These are phyloP conservation scores for Trididemnum clinides DNA, from an alignment of 23 tunicate genomes.

Conservation along the genomic window DNA sequence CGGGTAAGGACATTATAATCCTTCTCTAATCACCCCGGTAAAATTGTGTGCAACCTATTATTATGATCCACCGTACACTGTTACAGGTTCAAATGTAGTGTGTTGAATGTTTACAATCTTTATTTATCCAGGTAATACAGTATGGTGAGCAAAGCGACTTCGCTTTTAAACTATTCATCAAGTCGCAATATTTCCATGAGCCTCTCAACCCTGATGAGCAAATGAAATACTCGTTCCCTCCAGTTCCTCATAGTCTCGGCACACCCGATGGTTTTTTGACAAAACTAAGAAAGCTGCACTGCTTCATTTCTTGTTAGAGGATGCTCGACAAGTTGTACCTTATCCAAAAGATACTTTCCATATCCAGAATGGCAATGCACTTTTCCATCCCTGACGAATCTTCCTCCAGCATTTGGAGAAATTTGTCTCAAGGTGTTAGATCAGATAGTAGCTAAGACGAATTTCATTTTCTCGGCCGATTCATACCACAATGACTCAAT, in stretches of 20 bases:
- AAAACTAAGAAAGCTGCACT: background rate
- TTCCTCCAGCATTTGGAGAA: background rate
- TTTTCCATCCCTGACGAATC: background rate
- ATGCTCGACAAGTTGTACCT: background rate
- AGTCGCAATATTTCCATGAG: background rate
- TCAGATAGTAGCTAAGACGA: background rate
- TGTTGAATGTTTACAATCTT: no score
- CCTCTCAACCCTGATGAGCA: background rate
- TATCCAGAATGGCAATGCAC: background rate
- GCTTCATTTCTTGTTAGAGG: background rate
- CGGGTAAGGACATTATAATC: background rate
- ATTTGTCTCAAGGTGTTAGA: background rate
- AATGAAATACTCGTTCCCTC: background rate
- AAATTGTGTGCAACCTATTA: no score
- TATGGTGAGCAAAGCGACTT: background rate
- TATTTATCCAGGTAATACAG: background rate
- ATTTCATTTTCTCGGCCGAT: background rate
- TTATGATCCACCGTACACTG: no score
- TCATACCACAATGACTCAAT: background rate
- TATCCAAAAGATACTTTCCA: background rate
- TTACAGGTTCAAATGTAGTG: no score
- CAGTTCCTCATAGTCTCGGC: background rate
- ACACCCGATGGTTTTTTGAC: background rate
- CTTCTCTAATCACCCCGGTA: no score
- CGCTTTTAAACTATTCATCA: background rate